These are phyloP conservation scores for Clivina fossor DNA, from an alignment of 2,888 invertebrate species.

Conservation along the genomic window DNA sequence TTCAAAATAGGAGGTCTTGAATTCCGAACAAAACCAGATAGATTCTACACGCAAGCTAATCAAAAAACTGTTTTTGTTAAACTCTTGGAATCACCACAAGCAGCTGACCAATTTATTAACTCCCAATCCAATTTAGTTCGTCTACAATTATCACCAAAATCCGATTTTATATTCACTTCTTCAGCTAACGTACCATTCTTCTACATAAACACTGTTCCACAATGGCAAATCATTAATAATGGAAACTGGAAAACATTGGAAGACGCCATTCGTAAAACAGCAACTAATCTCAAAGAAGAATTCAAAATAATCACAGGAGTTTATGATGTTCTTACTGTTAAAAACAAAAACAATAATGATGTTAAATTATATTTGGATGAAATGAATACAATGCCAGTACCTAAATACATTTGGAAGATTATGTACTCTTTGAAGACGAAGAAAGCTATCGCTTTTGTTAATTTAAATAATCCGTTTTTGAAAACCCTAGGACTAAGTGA, in stretches of 20 bases:
- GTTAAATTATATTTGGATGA: slow-evolving; percentile 50
- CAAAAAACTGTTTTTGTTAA: slow-evolving; percentile 44
- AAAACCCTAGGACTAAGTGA: slow-evolving; percentile 45
- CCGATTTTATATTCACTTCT: slow-evolving; percentile 55
- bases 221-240: slow-evolving; percentile 56
- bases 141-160: slow-evolving; percentile 58
- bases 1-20: slow-evolving; percentile 24
- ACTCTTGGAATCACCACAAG: slow-evolving; percentile 45
- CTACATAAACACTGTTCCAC: slow-evolving; percentile 56
- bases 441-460: slow-evolving; percentile 54
- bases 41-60: slow-evolving; percentile 9
- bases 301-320: slow-evolving; percentile 52
- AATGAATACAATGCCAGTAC: slow-evolving; percentile 51
- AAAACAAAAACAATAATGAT: slow-evolving; percentile 45
- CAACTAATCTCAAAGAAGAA: slow-evolving; percentile 47
- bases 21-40: slow-evolving; percentile 18
- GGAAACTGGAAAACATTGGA: slow-evolving; percentile 59
- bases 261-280: slow-evolving; percentile 50
- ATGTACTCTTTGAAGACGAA: slow-evolving; percentile 49
- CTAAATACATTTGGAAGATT: slow-evolving; percentile 56
- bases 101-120: slow-evolving; percentile 48
- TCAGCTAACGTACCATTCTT: slow-evolving; percentile 57
- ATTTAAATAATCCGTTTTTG: slow-evolving; percentile 56
- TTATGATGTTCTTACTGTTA: slow-evolving; percentile 51
- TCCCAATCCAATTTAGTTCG: slow-evolving; percentile 50